Evolutionary conservation across 2,888 invertebrate species (phyloP).

Genomic region (Nomada ferruginata): DNA sequence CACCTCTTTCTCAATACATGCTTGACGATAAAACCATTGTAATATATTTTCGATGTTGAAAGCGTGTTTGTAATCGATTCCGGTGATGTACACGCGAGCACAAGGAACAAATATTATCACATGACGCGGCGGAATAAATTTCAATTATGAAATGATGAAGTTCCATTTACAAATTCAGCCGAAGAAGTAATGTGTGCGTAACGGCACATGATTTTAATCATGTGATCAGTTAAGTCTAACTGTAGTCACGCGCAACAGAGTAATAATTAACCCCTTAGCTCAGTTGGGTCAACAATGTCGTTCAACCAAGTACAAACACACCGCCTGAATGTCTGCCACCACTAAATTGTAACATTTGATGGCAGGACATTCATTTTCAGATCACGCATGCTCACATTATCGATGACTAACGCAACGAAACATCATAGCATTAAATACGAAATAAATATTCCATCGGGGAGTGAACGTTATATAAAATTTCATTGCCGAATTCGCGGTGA

Average conservation of each 20-base stretch:
- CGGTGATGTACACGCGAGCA: slow-evolving; percentile 11
- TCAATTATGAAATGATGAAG: slow-evolving; percentile 57
- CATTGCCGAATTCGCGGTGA: no score
- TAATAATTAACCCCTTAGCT: slow-evolving; percentile 57
- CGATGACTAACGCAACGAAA: neutral
- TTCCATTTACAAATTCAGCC: slow-evolving; percentile 54
- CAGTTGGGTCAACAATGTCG: slow-evolving; percentile 49
- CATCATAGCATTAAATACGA: no score
- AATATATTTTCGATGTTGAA: neutral
- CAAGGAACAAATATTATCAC: slow-evolving; percentile 22
- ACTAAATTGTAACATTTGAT: slow-evolving; percentile 16
- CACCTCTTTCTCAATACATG: neutral
- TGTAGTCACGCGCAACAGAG: slow-evolving; percentile 55
- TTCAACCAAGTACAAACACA: slow-evolving; percentile 52
- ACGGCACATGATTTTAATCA: slow-evolving; percentile 58
- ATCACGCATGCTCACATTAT: neutral
- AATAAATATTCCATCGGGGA: no score
- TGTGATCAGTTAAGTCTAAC: slow-evolving; percentile 55
- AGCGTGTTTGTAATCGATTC: slow-evolving; percentile 9
- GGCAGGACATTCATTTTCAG: neutral
- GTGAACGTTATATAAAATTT: no score
- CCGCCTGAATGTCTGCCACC: slow-evolving; percentile 22
- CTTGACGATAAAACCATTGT: neutral
- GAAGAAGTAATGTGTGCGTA: slow-evolving; percentile 52
- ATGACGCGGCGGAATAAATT: slow-evolving; percentile 49